phyloP scores from a whole-genome alignment of 2,113 vertebrate genomes.

The Eulemur macaco region DNA sequence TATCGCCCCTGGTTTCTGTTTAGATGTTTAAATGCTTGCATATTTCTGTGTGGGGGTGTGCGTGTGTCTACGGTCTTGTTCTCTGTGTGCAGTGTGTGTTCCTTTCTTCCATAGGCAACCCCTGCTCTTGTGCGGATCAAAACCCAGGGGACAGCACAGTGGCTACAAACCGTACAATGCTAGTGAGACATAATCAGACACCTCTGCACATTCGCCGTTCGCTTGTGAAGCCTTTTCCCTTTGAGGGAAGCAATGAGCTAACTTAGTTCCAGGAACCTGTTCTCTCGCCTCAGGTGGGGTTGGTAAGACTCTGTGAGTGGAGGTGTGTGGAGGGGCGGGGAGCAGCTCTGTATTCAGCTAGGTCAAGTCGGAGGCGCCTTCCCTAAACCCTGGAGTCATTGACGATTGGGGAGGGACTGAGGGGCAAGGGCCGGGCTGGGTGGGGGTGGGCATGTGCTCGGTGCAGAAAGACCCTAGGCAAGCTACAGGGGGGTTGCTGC shows the following conservation, averaged over 20 bases:
- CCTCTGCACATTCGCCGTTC: background rate
- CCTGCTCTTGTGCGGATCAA: background rate
- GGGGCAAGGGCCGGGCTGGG: too few species aligned
- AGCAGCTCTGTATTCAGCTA: accelerated
- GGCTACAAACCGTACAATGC: background rate
- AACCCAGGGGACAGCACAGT: background rate
- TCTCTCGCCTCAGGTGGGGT: background rate
- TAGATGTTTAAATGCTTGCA: background rate
- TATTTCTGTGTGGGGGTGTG: background rate
- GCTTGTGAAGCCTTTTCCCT: background rate
- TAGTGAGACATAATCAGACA: background rate
- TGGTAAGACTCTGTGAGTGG: background rate
- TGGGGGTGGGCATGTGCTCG: accelerated
- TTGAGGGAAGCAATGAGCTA: background rate
- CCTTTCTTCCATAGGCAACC: background rate
- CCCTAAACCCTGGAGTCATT: background rate
- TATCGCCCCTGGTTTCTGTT: background rate
- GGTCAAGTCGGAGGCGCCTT: background rate
- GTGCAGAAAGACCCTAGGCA: background rate
- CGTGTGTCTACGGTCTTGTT: background rate
- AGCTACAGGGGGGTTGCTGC: background rate
- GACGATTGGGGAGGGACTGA: too few species aligned
- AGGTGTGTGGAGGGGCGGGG: background rate
- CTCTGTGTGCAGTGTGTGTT: background rate
- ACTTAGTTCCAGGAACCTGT: background rate